Percentiles rank a stretch among this genome's conserved stretches.
Evolutionary conservation across 2,113 vertebrate species (phyloP).

Genomic region (Pantherophis guttatus): DNA sequence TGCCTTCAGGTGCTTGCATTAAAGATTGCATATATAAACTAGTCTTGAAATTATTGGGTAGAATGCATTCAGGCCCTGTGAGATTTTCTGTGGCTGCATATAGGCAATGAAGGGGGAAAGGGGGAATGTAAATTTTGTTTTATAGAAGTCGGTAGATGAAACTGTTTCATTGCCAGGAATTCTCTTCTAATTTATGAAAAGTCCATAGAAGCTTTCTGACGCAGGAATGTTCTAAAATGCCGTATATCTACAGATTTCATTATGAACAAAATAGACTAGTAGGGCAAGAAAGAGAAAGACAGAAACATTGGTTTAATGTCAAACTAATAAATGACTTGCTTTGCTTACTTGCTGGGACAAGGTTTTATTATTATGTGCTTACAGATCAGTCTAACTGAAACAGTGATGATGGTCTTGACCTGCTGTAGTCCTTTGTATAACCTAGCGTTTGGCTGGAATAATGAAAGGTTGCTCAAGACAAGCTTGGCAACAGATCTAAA

Average conservation of each 20-base stretch:
- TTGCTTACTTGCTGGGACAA: neutral
- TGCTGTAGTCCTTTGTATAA: neutral
- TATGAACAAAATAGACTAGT: neutral
- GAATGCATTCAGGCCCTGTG: neutral
- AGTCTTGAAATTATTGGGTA: neutral
- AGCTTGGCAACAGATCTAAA: neutral
- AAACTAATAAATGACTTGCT: neutral
- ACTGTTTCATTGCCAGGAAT: no score
- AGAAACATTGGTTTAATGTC: neutral
- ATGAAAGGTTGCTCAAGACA: neutral
- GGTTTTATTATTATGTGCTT: neutral
- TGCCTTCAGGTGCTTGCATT: neutral
- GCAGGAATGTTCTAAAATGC: neutral
- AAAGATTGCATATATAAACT: neutral
- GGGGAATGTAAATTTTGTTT: neutral
- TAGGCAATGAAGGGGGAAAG: neutral
- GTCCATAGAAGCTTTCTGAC: neutral
- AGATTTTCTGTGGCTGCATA: neutral
- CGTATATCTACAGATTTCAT: neutral
- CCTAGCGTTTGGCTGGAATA: neutral
- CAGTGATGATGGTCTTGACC: neutral
- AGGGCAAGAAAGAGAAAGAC: neutral
- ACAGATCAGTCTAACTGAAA: neutral
- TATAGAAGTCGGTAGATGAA: neutral
- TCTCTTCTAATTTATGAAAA: neutral